Evolutionary conservation across 2,797 vertebrate genomes (phyloP), one percentile per base, ranked within the genome.

Genomic region (Myotis pilosus): DNA sequence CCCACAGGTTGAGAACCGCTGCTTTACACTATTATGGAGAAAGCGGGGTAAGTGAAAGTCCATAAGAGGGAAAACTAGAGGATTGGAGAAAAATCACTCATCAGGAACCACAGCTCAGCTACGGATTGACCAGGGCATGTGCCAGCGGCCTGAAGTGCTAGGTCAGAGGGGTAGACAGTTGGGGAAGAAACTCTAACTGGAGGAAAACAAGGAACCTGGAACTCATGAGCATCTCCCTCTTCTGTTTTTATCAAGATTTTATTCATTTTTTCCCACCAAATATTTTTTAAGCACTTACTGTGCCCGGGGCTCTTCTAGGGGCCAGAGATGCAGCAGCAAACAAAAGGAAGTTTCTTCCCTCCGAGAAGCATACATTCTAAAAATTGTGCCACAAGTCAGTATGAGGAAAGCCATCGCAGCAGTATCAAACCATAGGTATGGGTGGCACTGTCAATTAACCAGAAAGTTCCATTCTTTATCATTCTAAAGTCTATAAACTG

Each of bases 401-500:
- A 47, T 82, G 47, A 53, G 55, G 75, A 87, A 87, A 25, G 25
- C 41, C 57, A 41, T 33, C 19, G 10, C 0, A 47, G 9, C 17
- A 41, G 15, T 88, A 57, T 33, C 23, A 38, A 62, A 74, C 62
- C 74, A 30, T 57, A 69, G 57, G 8, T 62, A 25, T 5, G 23
- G 13, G 3, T 78, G 33, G n/a, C 15, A 23, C 38, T 93, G 47
- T 53, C 17, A 72, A 8, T 3, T n/a, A 53, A 66, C 38, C 75
- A 78, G 36, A 22, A 81, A 89, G 33, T 60, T 81, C 38, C 23
- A 36, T 88, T 41, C 10, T 72, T 92, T 36, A 33, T 30, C 44
- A 36, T 76, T 82, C 28, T 92, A 51, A 36, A 62, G 12, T 81
- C 79, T 71, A 44, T 85, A 76, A 79, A 80, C 4, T 17, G 19